phyloP scores from a whole-genome alignment of 2,797 vertebrate genomes.

The Thripadectes ignobilis region DNA sequence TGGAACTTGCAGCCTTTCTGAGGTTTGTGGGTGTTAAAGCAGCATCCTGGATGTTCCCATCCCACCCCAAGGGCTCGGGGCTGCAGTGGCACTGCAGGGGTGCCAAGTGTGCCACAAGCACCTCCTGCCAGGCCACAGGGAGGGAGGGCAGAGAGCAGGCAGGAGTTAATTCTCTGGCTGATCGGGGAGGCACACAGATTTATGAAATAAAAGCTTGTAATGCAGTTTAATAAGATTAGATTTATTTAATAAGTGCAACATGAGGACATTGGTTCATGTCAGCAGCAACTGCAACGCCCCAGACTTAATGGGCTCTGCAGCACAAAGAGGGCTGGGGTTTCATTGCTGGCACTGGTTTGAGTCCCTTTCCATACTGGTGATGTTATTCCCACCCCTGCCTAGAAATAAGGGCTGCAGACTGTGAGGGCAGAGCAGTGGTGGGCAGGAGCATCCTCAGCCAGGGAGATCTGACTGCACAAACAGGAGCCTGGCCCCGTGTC shows the following conservation, averaged over 20 bases:
- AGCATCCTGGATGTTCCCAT: not conserved
- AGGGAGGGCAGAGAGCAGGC: not conserved
- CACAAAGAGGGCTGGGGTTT: not conserved
- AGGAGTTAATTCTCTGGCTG: constrained; percentile 36
- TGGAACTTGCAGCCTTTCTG: not conserved
- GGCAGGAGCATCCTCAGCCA: not conserved
- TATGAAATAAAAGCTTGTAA: constrained; percentile 51
- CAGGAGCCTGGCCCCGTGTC: not conserved
- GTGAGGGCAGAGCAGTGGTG: not conserved
- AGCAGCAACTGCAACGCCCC: not conserved
- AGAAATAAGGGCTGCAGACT: not conserved
- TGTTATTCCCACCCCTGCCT: not conserved
- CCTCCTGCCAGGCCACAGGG: not conserved
- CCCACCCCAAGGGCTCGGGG: not conserved
- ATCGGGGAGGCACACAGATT: not conserved
- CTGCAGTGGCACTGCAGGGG: accelerated
- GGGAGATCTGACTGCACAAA: not conserved
- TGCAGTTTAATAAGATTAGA: constrained; percentile 56
- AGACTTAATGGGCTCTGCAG: not conserved
- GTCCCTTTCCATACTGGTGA: not conserved
- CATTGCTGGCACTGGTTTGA: not conserved
- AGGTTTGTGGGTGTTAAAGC: not conserved
- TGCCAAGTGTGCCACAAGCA: not conserved
- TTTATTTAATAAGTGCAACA: constrained; percentile 46
- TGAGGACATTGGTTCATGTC: not conserved